Evolutionary conservation across 2,113 vertebrate species (phyloP), one percentile per base, ranked within the genome.

Genomic region (Catharus fuscescens): DNA sequence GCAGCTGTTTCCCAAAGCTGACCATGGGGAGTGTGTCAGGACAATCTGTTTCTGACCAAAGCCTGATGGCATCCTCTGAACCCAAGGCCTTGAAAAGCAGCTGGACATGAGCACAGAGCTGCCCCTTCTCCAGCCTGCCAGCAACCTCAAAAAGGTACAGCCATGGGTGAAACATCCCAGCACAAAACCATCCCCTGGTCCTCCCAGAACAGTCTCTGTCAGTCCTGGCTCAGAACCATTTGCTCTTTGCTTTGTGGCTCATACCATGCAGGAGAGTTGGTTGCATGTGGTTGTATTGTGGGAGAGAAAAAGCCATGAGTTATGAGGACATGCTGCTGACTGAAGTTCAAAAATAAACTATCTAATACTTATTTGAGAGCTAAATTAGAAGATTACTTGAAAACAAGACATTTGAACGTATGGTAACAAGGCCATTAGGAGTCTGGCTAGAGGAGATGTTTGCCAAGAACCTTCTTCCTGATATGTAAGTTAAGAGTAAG

Each of bases 351-450:
- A 92, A 88, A 52, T 52, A 50, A 89, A 34, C 11, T 28, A 70
- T 82, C 45, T 86, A 53, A 91, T 45, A 69, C 21, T 74, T 69
- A 19, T 69, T 45, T 67, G 76, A 93, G 90, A 89, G 50, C 28
- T 32, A 73, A 92, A 52, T 85, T 95, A 93, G 29, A 53, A 28
- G 72, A 62, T 67, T 76, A 20, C 53, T 95, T 95, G 67, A 45
- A 86, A 91, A 64, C 6, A 80, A 87, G 54, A 29, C 3, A 5
- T 90, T 93, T 88, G 94, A 91, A 80, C 32, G 14, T 14, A 2
- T 5, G 4, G 42, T 59, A 88, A 52, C 5, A 8, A 65, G 54
- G 78, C 16, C 18, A 36, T 47, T 69, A 57, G 25, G 21, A 64
- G 15, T 25, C 38, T 69, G 67, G 5, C 12, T 91, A 40, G 45